Evolutionary conservation across 2,888 invertebrate species (phyloP), one percentile per base, ranked within the genome.

Genomic region (Hypolimnas misippus): DNA sequence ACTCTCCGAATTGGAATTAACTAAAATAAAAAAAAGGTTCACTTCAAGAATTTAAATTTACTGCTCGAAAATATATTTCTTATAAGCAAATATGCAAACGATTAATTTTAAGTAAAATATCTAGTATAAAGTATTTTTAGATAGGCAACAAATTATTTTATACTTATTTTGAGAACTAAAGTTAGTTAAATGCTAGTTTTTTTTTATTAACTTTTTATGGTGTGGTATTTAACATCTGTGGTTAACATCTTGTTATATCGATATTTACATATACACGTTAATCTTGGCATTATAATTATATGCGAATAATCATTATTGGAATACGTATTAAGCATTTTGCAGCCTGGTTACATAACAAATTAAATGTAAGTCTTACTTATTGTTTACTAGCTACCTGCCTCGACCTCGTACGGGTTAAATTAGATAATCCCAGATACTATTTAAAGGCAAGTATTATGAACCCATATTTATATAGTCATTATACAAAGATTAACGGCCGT

Each of bases 71-170:
- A 35, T 35, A 17, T 16, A 46, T 16, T 38, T 59, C 14, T 25
- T 25, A 44, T 46, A 44, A 35, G 14, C 16, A 35, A 44, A 38
- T 12, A 44, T 19, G 12, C 25, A 19, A 42, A 40, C 38, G 55
- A 25, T 55, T 61, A 50, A 42, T 55, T 58, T 65, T 44, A 52
- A 58, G 46, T 51, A 44, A 60, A 61, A 31, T 62, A 46, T 35
- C 44, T 53, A 52, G 55, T 52, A 49, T 65, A 62, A 55, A 59
- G 50, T 65, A 56, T 52, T 49, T 33, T 40, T 65, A 65, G 62
- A 62, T 65, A 65, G 65, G 56, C 17, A 62, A 65, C 58, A 56
- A 65, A 62, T 62, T 57, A 55, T 54, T 49, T 49, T 29, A 49
- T 49, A 49, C 49, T 62, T 46, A 51, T 44, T 58, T 54, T 50